Evolutionary conservation across 2,888 invertebrate genomes (phyloP), one percentile per base, ranked within the genome.

Genomic region (Aromia moschata): DNA sequence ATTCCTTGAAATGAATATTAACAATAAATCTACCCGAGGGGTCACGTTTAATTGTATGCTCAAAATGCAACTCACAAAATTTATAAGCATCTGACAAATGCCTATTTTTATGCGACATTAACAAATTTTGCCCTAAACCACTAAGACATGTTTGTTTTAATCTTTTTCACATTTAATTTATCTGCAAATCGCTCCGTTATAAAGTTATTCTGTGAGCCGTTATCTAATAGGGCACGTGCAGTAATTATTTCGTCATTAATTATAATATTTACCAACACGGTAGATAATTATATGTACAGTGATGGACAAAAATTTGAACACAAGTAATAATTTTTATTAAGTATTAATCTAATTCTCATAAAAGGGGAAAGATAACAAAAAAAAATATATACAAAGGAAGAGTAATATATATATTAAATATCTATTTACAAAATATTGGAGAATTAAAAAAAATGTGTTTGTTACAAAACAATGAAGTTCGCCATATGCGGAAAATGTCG

Each of bases 121-220:
- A n/a, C 11, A 2, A 3, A 44, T 12, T 25, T 17, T 17, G 33
- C 11, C 45, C 46, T 16, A 46, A 9, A 7, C 38, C 36, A 41
- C 14, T 55, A 1, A 55, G 12, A 33, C 14, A 12, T 55, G 46
- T 15, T 44, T 5, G 30, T 36, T 30, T 43, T 43, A 33, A 2
- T 10, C 18, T 52, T n/a, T n/a, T n/a, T n/a, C n/a, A n/a, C n/a
- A n/a, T n/a, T n/a, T n/a, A n/a, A n/a, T n/a, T n/a, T n/a, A 31
- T 52, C 17, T 9, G 31, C 30, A 7, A 25, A 52, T 16, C 17
- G n/a, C 31, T 36, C 53, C 1, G 33, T 36, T 1, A 56, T 14
- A 49, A 49, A 56, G 33, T 56, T 40, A 14, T 51, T 56, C 12
- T 56, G 56, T 0, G 56, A 51, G 12, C 49, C 56, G 1, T 11